A percentile compares a stretch with the other conserved stretches of the same genome.
phyloP scores from a whole-genome alignment of 2,888 invertebrate genomes.

The Scaptomyza tumidula region DNA sequence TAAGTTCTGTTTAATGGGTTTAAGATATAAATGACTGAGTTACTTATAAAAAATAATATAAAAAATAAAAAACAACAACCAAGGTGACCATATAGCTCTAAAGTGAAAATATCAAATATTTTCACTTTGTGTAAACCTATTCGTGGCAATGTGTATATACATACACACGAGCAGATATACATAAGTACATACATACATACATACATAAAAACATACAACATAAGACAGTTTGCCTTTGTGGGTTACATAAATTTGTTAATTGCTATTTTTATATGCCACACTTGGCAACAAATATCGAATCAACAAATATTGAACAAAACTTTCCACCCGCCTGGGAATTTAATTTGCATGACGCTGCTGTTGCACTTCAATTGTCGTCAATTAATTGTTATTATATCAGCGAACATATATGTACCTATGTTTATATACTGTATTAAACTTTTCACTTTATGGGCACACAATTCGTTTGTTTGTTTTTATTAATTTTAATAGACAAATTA shows the following conservation, averaged over 20 bases:
- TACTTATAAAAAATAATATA: too few species aligned
- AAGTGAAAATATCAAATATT: too few species aligned
- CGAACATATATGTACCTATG: conserved; percentile 20
- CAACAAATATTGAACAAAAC: conserved; percentile 59
- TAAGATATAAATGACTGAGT: too few species aligned
- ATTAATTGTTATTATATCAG: conserved; percentile 63
- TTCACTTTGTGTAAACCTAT: too few species aligned
- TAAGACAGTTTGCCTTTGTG: conserved; percentile 28
- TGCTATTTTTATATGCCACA: conserved; percentile 69
- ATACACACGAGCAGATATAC: too few species aligned
- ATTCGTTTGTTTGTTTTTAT: conserved; percentile 41
- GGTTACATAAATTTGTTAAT: conserved; percentile 78
- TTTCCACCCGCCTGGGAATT: conserved; percentile 68
- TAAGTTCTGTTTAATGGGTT: too few species aligned
- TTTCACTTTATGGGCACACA: conserved; percentile 43
- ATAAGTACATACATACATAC: neutral
- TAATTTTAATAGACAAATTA: conserved; percentile 51
- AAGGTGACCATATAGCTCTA: too few species aligned
- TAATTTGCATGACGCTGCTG: conserved; percentile 49
- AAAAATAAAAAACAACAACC: too few species aligned
- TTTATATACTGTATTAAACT: conserved; percentile 9
- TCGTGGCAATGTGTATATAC: too few species aligned
- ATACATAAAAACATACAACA: conserved; percentile 2
- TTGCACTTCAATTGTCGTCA: conserved; percentile 72
- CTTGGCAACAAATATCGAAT: conserved; percentile 42